Percentiles rank a stretch among this genome's conserved stretches.
Conservation (phyloP, 1,140 invertebrate genomes). For the Heterodera schachtii region DNA sequence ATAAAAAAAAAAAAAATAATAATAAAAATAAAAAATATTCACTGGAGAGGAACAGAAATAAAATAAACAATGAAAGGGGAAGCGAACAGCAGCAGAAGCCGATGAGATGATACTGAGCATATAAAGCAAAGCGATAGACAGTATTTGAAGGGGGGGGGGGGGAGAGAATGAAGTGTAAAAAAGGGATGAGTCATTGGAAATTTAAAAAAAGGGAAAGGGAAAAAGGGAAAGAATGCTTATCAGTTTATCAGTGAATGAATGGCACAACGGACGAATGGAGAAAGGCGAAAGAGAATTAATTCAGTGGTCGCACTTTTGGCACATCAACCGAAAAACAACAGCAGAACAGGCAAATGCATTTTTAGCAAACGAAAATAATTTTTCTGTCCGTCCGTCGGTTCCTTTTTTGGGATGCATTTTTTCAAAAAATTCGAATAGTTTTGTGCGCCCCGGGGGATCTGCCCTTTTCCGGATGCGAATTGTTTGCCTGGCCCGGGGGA, state of each 20-base stretch:
- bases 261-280: not conserved
- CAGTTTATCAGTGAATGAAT: not conserved
- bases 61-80: not conserved
- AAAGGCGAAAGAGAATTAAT: too few species aligned
- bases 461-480: not conserved
- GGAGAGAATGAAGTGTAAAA: not conserved
- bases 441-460: not conserved
- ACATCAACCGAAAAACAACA: not conserved
- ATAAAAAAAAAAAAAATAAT: too few species aligned
- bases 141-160: too few species aligned
- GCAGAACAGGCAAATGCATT: too few species aligned
- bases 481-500: not conserved
- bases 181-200: not conserved
- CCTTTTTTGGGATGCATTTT: not conserved
- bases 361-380: too few species aligned
- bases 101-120: too few species aligned
- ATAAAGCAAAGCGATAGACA: not conserved
- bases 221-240: not conserved
- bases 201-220: too few species aligned
- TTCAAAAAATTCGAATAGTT: not conserved
- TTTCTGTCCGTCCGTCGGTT: too few species aligned
- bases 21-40: too few species aligned
- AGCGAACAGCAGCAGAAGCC: not conserved
- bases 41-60: not conserved
- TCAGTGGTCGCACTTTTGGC: not conserved